Conservation (phyloP, 2,888 invertebrate species). For the Reticulitermes lucifugus region DNA sequence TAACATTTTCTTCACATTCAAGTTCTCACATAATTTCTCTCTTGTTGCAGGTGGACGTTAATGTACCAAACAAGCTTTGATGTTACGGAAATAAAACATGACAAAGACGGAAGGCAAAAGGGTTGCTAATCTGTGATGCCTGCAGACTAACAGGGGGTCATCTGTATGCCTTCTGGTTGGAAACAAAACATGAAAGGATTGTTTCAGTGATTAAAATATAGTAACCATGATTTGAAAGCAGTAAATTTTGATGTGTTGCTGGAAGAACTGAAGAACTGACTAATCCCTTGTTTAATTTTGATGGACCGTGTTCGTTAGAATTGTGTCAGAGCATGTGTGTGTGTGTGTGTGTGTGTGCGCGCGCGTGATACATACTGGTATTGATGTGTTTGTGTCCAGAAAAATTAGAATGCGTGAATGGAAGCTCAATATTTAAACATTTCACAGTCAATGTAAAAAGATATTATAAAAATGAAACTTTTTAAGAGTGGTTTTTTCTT, state of each 20-base stretch:
- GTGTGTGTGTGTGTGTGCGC: neutral
- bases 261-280: neutral
- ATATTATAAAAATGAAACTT: neutral
- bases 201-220: constrained; percentile 1
- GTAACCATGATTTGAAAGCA: neutral
- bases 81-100: neutral
- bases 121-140: neutral
- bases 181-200: neutral
- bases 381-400: neutral
- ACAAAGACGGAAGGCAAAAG: neutral
- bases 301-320: neutral
- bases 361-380: neutral
- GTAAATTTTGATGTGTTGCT: neutral
- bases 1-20: no score
- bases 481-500: neutral
- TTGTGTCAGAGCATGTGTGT: neutral
- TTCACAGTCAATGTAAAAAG: neutral
- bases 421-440: constrained; percentile 4
- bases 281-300: neutral
- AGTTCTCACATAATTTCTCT: neutral
- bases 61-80: neutral
- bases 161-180: neutral
- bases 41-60: constrained; percentile 17
- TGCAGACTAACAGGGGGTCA: neutral
- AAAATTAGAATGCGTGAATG: neutral